These are phyloP conservation scores for Stenodema calcarata DNA, from an alignment of 2,888 invertebrate genomes.

Conservation along the genomic window DNA sequence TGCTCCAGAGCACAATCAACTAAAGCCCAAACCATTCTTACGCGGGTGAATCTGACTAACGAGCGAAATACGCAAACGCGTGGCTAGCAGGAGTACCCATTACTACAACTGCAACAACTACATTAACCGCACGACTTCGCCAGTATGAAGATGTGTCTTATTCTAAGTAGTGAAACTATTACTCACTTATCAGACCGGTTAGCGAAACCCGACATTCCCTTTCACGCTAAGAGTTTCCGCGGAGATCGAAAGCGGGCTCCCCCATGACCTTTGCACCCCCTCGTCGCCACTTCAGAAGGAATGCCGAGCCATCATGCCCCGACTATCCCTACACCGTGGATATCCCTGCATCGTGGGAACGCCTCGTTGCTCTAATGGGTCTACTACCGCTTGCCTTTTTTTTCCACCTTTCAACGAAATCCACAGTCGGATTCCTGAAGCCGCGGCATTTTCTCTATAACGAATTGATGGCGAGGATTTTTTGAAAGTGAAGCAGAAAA, in stretches of 20 bases:
- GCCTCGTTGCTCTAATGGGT: not conserved
- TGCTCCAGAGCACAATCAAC: too few species aligned
- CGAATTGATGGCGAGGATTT: not conserved
- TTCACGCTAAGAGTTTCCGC: not conserved
- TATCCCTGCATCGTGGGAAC: not conserved
- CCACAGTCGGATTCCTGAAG: not conserved
- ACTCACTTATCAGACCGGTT: not conserved
- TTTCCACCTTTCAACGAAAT: not conserved
- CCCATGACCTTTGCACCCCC: not conserved
- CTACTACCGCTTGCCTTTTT: not conserved
- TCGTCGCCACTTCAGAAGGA: not conserved
- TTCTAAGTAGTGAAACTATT: too few species aligned
- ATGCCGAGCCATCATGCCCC: not conserved
- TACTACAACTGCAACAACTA: too few species aligned
- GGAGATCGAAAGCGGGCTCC: not conserved
- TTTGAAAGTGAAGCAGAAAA: not conserved
- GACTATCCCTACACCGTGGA: not conserved
- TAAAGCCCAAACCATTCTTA: too few species aligned
- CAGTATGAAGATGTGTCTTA: too few species aligned
- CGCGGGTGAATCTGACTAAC: too few species aligned
- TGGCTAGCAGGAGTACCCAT: too few species aligned
- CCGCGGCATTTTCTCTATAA: not conserved
- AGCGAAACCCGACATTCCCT: not conserved
- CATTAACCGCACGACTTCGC: too few species aligned
- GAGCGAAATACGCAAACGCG: too few species aligned